Conservation (phyloP, 2,888 invertebrate genomes). For the Lamellibrachia satsuma region DNA sequence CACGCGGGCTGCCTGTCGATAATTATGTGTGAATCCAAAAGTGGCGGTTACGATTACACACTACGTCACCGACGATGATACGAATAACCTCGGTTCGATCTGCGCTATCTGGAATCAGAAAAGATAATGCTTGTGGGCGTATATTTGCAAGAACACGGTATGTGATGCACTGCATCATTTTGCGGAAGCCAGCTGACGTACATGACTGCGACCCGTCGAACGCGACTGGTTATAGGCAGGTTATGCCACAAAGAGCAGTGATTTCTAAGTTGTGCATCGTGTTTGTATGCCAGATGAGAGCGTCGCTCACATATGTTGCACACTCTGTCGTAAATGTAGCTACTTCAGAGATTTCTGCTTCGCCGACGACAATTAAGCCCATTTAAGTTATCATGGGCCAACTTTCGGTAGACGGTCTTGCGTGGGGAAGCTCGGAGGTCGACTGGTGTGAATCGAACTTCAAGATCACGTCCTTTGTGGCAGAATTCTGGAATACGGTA, state of each 20-base stretch:
- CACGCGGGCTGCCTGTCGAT: too few relatives aligned
- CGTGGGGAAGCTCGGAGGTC: conserved; percentile 35
- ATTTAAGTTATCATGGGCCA: not conserved
- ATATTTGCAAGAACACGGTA: not conserved
- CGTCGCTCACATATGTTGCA: not conserved
- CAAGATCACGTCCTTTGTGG: conserved; percentile 33
- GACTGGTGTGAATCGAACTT: conserved; percentile 38
- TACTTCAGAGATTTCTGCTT: conserved; percentile 3
- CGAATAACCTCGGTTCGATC: not conserved
- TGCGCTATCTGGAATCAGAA: not conserved
- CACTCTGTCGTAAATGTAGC: not conserved
- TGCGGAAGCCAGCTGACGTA: not conserved
- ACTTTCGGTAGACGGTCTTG: not conserved
- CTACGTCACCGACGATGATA: too few relatives aligned
- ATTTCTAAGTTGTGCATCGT: not conserved
- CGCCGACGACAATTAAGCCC: not conserved
- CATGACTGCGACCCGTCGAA: not conserved
- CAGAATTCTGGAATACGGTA: conserved; percentile 37
- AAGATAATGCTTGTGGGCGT: not conserved
- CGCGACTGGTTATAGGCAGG: not conserved
- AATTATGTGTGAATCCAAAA: too few relatives aligned
- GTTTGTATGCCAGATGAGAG: not conserved
- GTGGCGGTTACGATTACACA: too few relatives aligned
- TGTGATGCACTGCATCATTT: not conserved
- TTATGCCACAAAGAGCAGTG: not conserved